Base-by-base conservation (phyloP, 1,140 invertebrate species). In the Cataglyphis hispanica region DNA sequence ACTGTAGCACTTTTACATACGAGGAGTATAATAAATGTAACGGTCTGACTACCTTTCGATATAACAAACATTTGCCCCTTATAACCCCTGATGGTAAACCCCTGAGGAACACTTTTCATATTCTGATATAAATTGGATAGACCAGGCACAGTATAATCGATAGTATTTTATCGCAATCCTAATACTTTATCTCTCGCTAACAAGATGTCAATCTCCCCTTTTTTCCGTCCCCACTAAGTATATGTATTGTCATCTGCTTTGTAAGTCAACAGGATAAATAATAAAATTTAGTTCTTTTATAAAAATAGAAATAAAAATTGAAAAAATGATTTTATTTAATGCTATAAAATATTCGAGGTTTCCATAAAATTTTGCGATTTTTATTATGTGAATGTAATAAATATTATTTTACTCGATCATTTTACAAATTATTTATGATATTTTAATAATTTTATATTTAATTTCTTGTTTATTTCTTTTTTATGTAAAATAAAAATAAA, bases 71-170 rank as follows among this genome's bases (percentile, higher is more conserved):
- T 80, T 56, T 56, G 2, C 13, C 34, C 16, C 16, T 19, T 56
- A 27, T 69, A 37, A 40, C 7, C 11, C n/a, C n/a, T n/a, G n/a
- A 50, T 16, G 5, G 4, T 16, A 25, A 53, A 34, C 83, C 84
- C 66, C 72, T 16, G 13, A 86, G 77, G 66, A 61, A 74, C 81
- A 70, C 74, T 88, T 83, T 86, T 83, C 72, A 78, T 53, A 61
- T 72, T 50, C 46, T 83, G 69, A 89, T 91, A 85, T 84, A 87
- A 91, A 91, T 91, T 91, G 89, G 81, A 91, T 78, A 86, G 75
- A 80, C 61, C 56, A 67, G 66, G 74, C 70, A 87, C 83, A 66
- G 85, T 88, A 86, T 92, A 90, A 92, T 91, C 80, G 87, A 87
- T 70, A 46, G 60, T 43, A 75, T 86, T 91, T 81, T 85, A 86